Base-by-base conservation (phyloP, 2,113 vertebrate genomes). In the Myocastor coypus region DNA sequence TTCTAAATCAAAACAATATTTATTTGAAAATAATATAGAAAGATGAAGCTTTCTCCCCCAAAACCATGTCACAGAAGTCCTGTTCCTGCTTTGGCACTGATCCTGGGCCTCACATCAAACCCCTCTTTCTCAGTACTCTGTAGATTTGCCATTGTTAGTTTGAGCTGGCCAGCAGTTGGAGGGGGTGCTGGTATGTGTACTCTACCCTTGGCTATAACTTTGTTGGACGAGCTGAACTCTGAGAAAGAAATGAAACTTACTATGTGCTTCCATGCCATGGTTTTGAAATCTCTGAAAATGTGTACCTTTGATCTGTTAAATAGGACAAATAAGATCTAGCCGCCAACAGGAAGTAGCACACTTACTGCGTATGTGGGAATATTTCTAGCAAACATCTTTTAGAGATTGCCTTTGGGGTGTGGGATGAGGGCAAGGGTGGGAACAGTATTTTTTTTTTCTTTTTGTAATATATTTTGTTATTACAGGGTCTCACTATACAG, bases 221-320 rank as follows among this genome's bases (percentile, higher is more conserved):
- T 14, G 40, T 80, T 69, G 16, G 63, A 55, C 42, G 59, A 81
- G 57, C 68, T 83, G 63, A 95, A 75, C 63, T 80, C 68, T 69
- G 69, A 94, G 88, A 75, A 95, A 55, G 30, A 89, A 86, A 61
- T 69, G 71, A 30, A 92, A 73, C 71, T 84, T 84, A 40, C 12
- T 42, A 20, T 66, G 37, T 75, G 40, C 71, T 82, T 87, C 89
- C 75, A 1, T 46, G n/a, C 50, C 59, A 85, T 75, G 40, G 68
- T 59, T 94, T 91, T 89, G 73, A 71, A 91, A 93, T 77, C 80
- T 92, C 68, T 77, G 68, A 92, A 85, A 93, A 66, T 40, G 32
- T 71, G 19, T 77, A 68, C 89, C 32, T 94, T 93, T 71, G 40
- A 59, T 68, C 82, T 73, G 71, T 87, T 75, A 83, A 96, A n/a